These are phyloP conservation scores for Hofmannophila pseudospretella DNA, from an alignment of 2,888 invertebrate species.

Conservation along the genomic window DNA sequence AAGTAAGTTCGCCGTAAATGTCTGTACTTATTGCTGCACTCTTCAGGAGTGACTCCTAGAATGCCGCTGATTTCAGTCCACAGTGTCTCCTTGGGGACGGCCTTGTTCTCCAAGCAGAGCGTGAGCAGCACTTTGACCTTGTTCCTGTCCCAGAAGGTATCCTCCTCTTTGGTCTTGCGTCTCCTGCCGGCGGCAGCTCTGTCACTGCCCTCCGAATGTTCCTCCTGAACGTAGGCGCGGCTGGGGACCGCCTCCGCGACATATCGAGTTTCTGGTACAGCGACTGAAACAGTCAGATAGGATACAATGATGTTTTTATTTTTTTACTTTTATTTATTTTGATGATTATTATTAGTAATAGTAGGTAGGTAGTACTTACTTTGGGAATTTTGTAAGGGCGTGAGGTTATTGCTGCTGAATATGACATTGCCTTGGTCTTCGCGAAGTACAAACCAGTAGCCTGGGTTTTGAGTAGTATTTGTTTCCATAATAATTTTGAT, in stretches of 20 bases:
- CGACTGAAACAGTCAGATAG: too few relatives aligned
- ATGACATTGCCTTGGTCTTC: conserved; percentile 69
- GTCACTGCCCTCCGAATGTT: conserved; percentile 24
- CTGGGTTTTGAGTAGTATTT: conserved; percentile 53
- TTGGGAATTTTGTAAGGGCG: conserved; percentile 49
- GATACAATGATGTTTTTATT: too few relatives aligned
- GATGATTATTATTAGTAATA: too few relatives aligned
- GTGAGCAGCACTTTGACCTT: conserved; percentile 55
- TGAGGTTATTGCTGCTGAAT: conserved; percentile 60
- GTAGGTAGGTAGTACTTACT: too few relatives aligned
- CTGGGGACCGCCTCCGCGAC: conserved; percentile 46
- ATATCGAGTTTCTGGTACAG: conserved; percentile 49
- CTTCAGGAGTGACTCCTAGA: conserved; percentile 47
- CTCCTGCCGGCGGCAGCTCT: conserved; percentile 19
- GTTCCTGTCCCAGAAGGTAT: conserved; percentile 56
- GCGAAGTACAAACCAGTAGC: conserved; percentile 66
- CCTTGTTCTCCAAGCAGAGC: conserved; percentile 47
- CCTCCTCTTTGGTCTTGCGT: conserved; percentile 34
- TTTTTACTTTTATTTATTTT: background rate
- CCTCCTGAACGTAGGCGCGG: conserved; percentile 47
- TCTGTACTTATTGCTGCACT: conserved; percentile 59
- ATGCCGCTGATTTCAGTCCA: conserved; percentile 51
- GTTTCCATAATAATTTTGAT: conserved; percentile 46
- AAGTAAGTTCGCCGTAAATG: conserved; percentile 59
- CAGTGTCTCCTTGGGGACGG: conserved; percentile 36